Conservation (phyloP, 2,113 vertebrate genomes). For the Hipposideros armiger region DNA sequence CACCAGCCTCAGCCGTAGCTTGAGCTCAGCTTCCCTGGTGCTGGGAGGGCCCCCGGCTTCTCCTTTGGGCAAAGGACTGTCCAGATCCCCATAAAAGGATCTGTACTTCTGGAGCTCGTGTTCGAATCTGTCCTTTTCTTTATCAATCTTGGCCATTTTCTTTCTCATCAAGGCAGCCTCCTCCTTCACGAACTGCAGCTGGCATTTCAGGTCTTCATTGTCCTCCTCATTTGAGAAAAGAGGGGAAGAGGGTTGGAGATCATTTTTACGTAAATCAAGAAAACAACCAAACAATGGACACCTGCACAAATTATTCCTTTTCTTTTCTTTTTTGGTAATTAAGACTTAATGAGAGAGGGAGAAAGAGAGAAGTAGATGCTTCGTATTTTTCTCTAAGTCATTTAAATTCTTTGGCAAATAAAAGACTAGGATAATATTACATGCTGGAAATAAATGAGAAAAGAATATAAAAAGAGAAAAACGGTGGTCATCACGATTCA, state of each 20-base stretch:
- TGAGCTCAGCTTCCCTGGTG: slow-evolving; percentile 98
- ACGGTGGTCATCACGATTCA: background rate
- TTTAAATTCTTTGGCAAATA: background rate
- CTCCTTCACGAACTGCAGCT: slow-evolving; percentile 98
- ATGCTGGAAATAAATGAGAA: background rate
- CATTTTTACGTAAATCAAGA: slow-evolving; percentile 48
- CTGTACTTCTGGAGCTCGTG: slow-evolving; percentile 98
- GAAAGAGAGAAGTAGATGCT: background rate
- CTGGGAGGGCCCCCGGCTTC: slow-evolving; percentile 98
- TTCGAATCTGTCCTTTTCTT: slow-evolving; percentile 98
- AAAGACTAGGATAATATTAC: background rate
- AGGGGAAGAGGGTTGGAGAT: background rate
- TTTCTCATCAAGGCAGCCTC: slow-evolving; percentile 98
- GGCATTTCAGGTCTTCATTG: slow-evolving; percentile 97
- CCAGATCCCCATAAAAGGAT: slow-evolving; percentile 98
- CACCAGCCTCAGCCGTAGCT: slow-evolving; percentile 96
- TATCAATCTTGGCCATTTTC: slow-evolving; percentile 99
- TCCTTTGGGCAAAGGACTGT: slow-evolving; percentile 98
- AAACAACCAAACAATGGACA: background rate
- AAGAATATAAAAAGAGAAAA: background rate
- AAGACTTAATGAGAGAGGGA: background rate
- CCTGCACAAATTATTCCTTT: slow-evolving; percentile 3
- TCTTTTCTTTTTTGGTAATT: background rate
- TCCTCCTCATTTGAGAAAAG: slow-evolving; percentile 91
- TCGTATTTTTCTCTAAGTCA: background rate